Conservation (phyloP, 1,140 invertebrate genomes). For the Camponotus vicinus region DNA sequence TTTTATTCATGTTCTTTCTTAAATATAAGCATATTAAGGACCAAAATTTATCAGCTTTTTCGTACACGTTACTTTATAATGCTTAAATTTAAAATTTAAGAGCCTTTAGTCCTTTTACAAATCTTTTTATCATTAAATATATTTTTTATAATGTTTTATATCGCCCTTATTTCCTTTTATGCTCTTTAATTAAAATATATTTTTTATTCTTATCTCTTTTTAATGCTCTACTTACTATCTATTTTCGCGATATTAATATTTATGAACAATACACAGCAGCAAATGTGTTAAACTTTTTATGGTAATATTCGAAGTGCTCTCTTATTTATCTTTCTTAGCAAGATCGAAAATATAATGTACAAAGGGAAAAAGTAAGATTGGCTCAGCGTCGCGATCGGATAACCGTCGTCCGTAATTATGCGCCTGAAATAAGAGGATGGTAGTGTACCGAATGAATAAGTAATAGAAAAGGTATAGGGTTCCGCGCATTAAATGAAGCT, state of each 20-base stretch:
- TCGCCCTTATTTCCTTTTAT: neutral
- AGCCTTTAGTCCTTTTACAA: neutral
- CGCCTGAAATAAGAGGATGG: slow-evolving; percentile 55
- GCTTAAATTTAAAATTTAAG: neutral
- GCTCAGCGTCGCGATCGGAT: slow-evolving; percentile 22
- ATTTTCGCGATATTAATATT: neutral
- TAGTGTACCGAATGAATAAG: slow-evolving; percentile 57
- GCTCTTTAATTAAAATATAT: neutral
- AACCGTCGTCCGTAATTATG: slow-evolving; percentile 54
- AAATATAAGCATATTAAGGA: neutral
- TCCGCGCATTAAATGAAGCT: slow-evolving; percentile 55
- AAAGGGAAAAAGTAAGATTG: slow-evolving; percentile 38
- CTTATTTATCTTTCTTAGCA: slow-evolving; percentile 3
- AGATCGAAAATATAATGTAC: slow-evolving; percentile 28
- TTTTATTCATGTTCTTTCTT: neutral
- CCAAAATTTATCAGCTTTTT: neutral
- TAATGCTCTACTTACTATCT: neutral
- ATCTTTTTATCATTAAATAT: neutral
- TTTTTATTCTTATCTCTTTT: neutral
- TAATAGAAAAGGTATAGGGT: slow-evolving; percentile 61
- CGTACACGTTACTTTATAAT: neutral
- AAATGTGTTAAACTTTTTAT: neutral
- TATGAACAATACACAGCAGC: neutral
- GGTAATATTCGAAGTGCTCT: neutral
- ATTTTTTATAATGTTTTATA: neutral